Conservation (phyloP, 2,113 vertebrate genomes). For the Lethenteron camtschaticum region DNA sequence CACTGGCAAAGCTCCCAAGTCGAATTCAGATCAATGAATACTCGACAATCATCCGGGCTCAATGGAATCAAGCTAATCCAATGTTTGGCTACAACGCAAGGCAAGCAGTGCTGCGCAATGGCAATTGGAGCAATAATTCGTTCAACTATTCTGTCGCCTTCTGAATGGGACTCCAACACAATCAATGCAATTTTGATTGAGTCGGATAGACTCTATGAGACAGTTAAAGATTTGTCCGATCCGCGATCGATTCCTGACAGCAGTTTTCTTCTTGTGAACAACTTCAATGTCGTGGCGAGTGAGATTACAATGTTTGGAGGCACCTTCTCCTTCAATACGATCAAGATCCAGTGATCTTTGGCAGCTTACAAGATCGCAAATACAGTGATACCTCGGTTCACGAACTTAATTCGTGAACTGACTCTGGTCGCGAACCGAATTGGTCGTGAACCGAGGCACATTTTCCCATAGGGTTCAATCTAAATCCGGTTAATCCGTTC, state of each 20-base stretch:
- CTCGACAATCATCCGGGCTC: neutral
- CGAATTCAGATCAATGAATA: neutral
- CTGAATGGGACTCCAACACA: neutral
- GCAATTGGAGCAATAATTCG: neutral
- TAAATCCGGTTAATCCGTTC: too few relatives aligned
- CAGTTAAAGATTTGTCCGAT: neutral
- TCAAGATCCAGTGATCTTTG: neutral
- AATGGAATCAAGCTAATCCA: neutral
- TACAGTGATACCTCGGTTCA: too few relatives aligned
- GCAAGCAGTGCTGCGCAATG: neutral
- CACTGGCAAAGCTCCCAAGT: neutral
- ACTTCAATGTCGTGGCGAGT: neutral
- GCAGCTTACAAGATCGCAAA: neutral
- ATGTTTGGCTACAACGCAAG: neutral
- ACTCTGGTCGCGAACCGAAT: too few relatives aligned
- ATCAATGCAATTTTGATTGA: neutral
- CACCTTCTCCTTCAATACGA: neutral
- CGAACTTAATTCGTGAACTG: too few relatives aligned
- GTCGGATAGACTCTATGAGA: neutral
- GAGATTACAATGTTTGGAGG: neutral
- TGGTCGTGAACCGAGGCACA: too few relatives aligned
- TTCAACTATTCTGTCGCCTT: neutral
- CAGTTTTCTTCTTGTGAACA: neutral
- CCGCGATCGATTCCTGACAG: neutral
- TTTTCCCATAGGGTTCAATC: too few relatives aligned